phyloP scores from a whole-genome alignment of 2,888 invertebrate genomes.

The Isotomurus palustris region DNA sequence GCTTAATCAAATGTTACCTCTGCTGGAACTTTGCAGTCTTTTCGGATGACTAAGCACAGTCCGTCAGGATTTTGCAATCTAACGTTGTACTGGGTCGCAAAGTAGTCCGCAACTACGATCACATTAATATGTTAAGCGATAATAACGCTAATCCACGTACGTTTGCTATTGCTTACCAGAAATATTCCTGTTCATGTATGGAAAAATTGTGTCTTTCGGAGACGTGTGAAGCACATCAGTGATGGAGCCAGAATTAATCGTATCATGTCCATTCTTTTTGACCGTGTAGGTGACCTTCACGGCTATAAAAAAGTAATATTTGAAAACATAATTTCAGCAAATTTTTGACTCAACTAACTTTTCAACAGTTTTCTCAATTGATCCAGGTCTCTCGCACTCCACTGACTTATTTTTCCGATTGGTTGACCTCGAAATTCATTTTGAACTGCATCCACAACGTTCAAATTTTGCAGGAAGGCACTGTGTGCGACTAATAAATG shows the following conservation, averaged over 20 bases:
- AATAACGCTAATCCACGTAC: no score
- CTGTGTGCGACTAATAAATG: slow-evolving; percentile 10
- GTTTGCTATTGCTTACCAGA: no score
- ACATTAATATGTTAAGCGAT: no score
- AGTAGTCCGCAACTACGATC: slow-evolving; percentile 19
- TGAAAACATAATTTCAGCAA: not conserved
- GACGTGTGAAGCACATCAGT: not conserved
- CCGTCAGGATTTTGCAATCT: slow-evolving; percentile 12
- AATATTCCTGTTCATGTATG: no score
- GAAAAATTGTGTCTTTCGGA: not conserved
- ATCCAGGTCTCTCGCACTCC: not conserved
- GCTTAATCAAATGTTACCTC: slow-evolving; percentile 12
- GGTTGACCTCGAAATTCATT: not conserved
- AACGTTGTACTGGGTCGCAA: slow-evolving; percentile 3
- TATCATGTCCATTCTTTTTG: not conserved
- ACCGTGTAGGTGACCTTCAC: slow-evolving; percentile 12
- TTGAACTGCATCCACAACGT: slow-evolving; percentile 5
- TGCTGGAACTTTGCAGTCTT: slow-evolving; percentile 18
- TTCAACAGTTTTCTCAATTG: not conserved
- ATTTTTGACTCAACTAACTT: slow-evolving; percentile 10
- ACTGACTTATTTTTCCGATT: not conserved
- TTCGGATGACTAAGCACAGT: slow-evolving; percentile 7
- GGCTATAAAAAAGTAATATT: slow-evolving; percentile 7
- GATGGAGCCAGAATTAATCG: not conserved
- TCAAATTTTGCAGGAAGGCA: slow-evolving; percentile 8